phyloP scores from a whole-genome alignment of 2,888 invertebrate genomes.

The Acronicta leporina region DNA sequence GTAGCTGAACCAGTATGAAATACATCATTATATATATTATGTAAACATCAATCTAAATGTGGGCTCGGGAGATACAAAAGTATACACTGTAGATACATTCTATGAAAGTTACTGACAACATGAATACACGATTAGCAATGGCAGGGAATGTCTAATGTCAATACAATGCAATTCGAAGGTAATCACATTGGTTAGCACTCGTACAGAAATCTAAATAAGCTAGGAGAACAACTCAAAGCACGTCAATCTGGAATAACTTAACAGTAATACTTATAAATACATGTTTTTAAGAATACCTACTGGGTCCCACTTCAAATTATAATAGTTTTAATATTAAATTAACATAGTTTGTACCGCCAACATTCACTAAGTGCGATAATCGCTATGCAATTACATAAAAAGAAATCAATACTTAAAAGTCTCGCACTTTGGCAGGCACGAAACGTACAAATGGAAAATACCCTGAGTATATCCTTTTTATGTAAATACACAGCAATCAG shows the following conservation, averaged over 20 bases:
- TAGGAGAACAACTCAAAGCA: slow-evolving; percentile 74
- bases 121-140: slow-evolving; percentile 49
- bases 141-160: slow-evolving; percentile 74
- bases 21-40: slow-evolving; percentile 20
- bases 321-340: slow-evolving; percentile 71
- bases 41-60: slow-evolving; percentile 31
- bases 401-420: slow-evolving; percentile 48
- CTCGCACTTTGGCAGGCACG: slow-evolving; percentile 56
- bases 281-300: slow-evolving; percentile 79
- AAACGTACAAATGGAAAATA: slow-evolving; percentile 65
- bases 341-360: slow-evolving; percentile 81
- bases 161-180: slow-evolving; percentile 60
- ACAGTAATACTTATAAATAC: slow-evolving; percentile 84
- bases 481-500: slow-evolving; percentile 66
- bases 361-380: slow-evolving; percentile 81
- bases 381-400: slow-evolving; percentile 70
- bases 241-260: slow-evolving; percentile 85
- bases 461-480: slow-evolving; percentile 69
- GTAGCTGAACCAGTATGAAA: slow-evolving; percentile 28
- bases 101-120: slow-evolving; percentile 25
- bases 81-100: slow-evolving; percentile 21
- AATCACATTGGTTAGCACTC: slow-evolving; percentile 59
- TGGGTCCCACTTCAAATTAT: slow-evolving; percentile 84
- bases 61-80: slow-evolving; percentile 24
- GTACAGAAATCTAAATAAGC: slow-evolving; percentile 60